Base-by-base conservation (phyloP, 2,113 vertebrate species). In the Mandrillus leucophaeus region DNA sequence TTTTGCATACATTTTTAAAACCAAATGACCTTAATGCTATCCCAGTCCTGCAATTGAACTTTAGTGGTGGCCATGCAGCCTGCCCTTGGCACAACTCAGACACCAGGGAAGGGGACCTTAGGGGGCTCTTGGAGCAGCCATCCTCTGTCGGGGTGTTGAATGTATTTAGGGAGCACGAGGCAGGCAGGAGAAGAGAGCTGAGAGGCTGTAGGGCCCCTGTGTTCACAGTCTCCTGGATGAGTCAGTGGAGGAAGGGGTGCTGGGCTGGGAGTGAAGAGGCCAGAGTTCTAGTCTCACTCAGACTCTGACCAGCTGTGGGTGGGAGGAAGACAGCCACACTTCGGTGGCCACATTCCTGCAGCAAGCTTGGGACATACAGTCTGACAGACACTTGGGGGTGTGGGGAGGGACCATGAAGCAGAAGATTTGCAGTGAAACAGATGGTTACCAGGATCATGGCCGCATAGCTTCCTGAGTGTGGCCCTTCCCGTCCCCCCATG, bases 141-240 rank as follows among this genome's bases (percentile, higher is more conserved):
- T 57, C 27, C n/a, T 32, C 61, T 12, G 4, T 40, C 1, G 0
- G 43, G 32, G 27, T 8, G 32, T 1, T 6, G 20, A 59, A 8
- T n/a, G 5, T 6, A 0, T 20, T 48, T 30, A 66, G 61, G 27
- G 38, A 76, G 32, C 55, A 52, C 68, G 50, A 23, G 3, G 52
- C 68, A 87, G 70, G 61, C 68, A 25, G 23, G 40, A 55, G 73
- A 75, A 84, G 68, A 64, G n/a, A 38, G 61, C 35, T 3, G 16
- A 70, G n/a, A 10, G n/a, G 11, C 50, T 20, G 12, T 0, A 18
- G 57, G 3, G 59, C 5, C 17, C 27, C 48, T 23, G 59, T 1
- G 25, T 10, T 61, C 32, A 32, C 35, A 35, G 8, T 40, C 16
- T 78, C 17, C 43, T n/a, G 17, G 22, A 32, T 30, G 78, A 82